Conservation (phyloP, 35 echinoderm and acorn worm species). For the Diadema setosum region DNA sequence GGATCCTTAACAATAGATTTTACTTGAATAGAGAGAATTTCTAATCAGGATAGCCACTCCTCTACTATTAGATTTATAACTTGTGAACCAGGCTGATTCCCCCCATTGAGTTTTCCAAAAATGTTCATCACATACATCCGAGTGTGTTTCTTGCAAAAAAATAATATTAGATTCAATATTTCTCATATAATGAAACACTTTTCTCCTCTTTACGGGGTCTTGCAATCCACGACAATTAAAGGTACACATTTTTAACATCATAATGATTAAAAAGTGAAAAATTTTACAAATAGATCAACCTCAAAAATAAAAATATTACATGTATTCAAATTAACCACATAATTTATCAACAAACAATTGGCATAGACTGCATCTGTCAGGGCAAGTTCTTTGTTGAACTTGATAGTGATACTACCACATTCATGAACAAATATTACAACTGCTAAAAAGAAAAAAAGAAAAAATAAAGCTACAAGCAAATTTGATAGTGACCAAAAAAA, state of each 20-base stretch:
- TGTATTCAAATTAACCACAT: not conserved
- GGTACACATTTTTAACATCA: not conserved
- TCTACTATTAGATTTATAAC: not conserved
- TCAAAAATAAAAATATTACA: not conserved
- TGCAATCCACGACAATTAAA: constrained; percentile 22
- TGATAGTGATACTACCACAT: too few species aligned
- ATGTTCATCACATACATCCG: not conserved
- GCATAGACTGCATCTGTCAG: too few species aligned
- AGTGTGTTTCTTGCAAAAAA: constrained; percentile 19
- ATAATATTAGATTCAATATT: constrained; percentile 28
- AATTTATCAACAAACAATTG: too few species aligned
- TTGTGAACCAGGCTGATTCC: constrained; percentile 8
- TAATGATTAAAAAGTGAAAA: not conserved
- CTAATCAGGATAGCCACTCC: constrained; percentile 28
- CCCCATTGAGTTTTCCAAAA: constrained; percentile 20
- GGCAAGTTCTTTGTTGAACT: too few species aligned
- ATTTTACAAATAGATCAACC: not conserved
- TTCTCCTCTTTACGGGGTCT: not conserved
- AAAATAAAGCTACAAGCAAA: too few species aligned
- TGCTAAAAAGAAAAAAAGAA: too few species aligned
- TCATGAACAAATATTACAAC: too few species aligned
- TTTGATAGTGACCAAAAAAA: too few species aligned
- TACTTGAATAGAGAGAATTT: not conserved
- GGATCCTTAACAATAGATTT: not conserved
- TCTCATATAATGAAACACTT: too few species aligned